A percentile compares a stretch with the other conserved stretches of the same genome.
These are phyloP conservation scores for Archips crataeganus DNA, from an alignment of 2,888 invertebrate species.

Conservation along the genomic window DNA sequence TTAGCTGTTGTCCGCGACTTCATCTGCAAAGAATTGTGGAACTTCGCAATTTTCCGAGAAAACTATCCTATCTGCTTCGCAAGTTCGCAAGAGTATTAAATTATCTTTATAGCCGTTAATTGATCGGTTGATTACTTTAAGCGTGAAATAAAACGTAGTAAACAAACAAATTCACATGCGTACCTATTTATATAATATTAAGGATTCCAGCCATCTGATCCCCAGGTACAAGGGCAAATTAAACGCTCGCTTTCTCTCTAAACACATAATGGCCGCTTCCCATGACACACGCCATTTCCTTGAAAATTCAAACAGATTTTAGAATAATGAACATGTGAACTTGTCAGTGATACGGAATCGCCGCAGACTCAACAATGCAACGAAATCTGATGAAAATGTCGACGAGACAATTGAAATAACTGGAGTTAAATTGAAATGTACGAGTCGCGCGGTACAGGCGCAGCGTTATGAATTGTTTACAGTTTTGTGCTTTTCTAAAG, in stretches of 20 bases:
- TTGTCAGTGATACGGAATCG: conserved; percentile 18
- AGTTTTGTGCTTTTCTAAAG: neutral
- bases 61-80: too few relatives aligned
- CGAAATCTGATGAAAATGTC: conserved; percentile 40
- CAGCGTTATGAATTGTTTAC: neutral
- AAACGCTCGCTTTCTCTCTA: conserved; percentile 26
- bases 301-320: conserved; percentile 20
- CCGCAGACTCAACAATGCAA: conserved; percentile 12
- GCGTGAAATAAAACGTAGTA: too few relatives aligned
- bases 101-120: too few relatives aligned
- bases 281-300: conserved; percentile 21
- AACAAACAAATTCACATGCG: neutral
- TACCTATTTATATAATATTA: neutral
- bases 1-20: too few relatives aligned
- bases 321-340: conserved; percentile 30
- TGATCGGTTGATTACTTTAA: too few relatives aligned
- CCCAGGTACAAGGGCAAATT: neutral
- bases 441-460: neutral
- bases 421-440: neutral
- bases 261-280: conserved; percentile 33
- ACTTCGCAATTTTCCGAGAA: too few relatives aligned
- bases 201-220: neutral
- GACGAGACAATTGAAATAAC: conserved; percentile 20
- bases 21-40: too few relatives aligned
- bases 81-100: too few relatives aligned